A percentile compares a stretch with the other conserved stretches of the same genome.
phyloP scores from a whole-genome alignment of 1,140 invertebrate genomes.

The Procambarus clarkii region DNA sequence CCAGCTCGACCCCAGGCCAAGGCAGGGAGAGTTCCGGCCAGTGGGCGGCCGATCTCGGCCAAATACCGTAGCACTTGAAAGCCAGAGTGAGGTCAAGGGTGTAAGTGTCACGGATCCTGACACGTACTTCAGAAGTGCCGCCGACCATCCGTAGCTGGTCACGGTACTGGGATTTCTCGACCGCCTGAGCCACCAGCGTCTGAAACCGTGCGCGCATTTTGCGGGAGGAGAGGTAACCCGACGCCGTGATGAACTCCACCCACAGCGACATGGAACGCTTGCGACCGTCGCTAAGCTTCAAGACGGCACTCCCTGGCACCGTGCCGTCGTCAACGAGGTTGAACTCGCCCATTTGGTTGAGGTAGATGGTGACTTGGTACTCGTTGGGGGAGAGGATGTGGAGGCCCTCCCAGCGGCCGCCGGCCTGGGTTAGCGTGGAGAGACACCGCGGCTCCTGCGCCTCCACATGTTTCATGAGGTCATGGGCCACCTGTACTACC shows the following conservation, averaged over 20 bases:
- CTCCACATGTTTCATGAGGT: slow-evolving; percentile 82
- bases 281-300: slow-evolving; percentile 82
- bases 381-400: slow-evolving; percentile 80
- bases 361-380: slow-evolving; percentile 81
- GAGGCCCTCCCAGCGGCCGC: slow-evolving; percentile 78
- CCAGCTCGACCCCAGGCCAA: slow-evolving; percentile 80
- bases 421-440: slow-evolving; percentile 78
- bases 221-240: slow-evolving; percentile 81
- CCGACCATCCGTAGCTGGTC: slow-evolving; percentile 81
- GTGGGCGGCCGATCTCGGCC: slow-evolving; percentile 81
- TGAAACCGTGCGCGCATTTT: slow-evolving; percentile 83
- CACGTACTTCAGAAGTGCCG: slow-evolving; percentile 81
- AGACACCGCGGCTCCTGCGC: slow-evolving; percentile 82
- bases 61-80: slow-evolving; percentile 81
- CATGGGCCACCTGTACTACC: slow-evolving; percentile 81
- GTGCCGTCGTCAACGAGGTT: slow-evolving; percentile 83
- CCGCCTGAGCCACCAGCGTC: slow-evolving; percentile 80
- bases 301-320: slow-evolving; percentile 81
- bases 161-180: slow-evolving; percentile 80
- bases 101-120: slow-evolving; percentile 80
- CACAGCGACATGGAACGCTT: slow-evolving; percentile 83
- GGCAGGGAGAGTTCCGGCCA: slow-evolving; percentile 80
- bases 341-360: slow-evolving; percentile 84
- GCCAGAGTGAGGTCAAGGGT: slow-evolving; percentile 80
- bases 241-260: slow-evolving; percentile 84